phyloP scores from a whole-genome alignment of 1,140 invertebrate species.

The Lucilia cuprina region DNA sequence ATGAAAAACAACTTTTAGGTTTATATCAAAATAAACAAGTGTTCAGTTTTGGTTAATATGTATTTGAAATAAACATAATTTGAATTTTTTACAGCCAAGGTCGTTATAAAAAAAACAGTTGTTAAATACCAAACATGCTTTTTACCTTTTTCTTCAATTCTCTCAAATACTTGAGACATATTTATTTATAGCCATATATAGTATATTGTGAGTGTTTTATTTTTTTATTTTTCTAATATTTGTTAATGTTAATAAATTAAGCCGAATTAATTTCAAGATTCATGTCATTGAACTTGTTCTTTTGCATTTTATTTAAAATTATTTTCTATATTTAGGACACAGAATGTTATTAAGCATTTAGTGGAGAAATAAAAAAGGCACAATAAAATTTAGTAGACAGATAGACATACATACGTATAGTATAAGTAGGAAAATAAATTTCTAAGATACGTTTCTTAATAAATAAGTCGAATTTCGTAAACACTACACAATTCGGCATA shows the following conservation, averaged over 20 bases:
- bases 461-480: not conserved
- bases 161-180: not conserved
- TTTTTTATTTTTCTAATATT: not conserved
- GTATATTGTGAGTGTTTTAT: not conserved
- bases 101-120: not conserved
- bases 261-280: not conserved
- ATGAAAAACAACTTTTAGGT: not conserved
- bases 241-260: not conserved
- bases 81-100: not conserved
- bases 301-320: not conserved
- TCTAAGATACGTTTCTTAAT: not conserved
- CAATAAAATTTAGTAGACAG: not conserved
- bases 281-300: slow-evolving; percentile 10
- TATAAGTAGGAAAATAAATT: not conserved
- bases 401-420: no score
- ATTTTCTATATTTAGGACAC: not conserved
- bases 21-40: not conserved
- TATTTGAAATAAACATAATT: not conserved
- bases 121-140: not conserved
- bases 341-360: not conserved
- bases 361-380: not conserved
- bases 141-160: not conserved
- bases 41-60: not conserved
- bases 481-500: no score
- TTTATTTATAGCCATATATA: not conserved